phyloP scores from a whole-genome alignment of 2,888 invertebrate species.

The Cryptus armator region DNA sequence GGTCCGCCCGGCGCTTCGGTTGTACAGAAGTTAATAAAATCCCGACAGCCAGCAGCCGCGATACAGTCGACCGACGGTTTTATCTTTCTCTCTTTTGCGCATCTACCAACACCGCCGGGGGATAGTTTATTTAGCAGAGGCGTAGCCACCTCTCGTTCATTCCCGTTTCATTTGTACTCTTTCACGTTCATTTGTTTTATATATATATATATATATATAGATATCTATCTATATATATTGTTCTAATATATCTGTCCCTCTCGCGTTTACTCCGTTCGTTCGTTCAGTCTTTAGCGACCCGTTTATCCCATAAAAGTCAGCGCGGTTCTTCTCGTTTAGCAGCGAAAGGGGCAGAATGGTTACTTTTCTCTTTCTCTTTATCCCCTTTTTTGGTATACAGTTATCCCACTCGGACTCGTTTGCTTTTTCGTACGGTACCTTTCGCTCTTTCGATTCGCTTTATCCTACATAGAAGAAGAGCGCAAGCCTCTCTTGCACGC shows the following conservation, averaged over 20 bases:
- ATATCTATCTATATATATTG: not conserved
- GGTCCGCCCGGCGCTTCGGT: constrained; percentile 71
- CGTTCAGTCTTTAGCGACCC: constrained; percentile 54
- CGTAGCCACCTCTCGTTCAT: constrained; percentile 78
- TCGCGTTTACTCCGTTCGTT: constrained; percentile 41
- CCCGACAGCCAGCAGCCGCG: constrained; percentile 79
- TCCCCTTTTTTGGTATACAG: constrained; percentile 42
- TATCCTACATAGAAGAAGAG: constrained; percentile 79
- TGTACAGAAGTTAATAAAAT: constrained; percentile 85
- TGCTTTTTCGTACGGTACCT: constrained; percentile 63
- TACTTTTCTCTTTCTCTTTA: constrained; percentile 54
- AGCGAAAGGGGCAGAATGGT: constrained; percentile 3
- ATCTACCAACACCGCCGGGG: constrained; percentile 69
- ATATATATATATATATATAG: constrained; percentile 20
- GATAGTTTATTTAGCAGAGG: constrained; percentile 84
- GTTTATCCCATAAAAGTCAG: constrained; percentile 52
- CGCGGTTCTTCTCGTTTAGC: constrained; percentile 36
- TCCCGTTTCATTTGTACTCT: constrained; percentile 60
- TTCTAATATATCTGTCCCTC: constrained; percentile 6
- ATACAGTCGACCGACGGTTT: constrained; percentile 44
- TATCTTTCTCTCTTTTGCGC: constrained; percentile 64
- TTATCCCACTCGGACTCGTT: constrained; percentile 34
- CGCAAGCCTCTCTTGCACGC: constrained; percentile 72
- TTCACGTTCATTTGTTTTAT: constrained; percentile 54
- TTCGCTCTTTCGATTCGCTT: constrained; percentile 67